Evolutionary conservation across 2,113 vertebrate genomes (phyloP).

Genomic region (Ariopsis seemanni): DNA sequence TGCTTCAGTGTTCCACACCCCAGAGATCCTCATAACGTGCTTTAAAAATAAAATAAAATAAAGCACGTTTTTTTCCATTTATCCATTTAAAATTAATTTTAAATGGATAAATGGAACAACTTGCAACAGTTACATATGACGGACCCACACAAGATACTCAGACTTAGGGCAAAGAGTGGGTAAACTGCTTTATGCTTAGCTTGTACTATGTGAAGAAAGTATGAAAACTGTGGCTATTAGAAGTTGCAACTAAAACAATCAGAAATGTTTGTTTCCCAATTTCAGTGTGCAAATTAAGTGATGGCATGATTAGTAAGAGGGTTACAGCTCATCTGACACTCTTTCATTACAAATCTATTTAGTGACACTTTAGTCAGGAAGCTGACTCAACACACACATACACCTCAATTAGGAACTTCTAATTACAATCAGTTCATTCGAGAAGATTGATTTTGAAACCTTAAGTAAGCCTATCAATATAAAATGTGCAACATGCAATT

Average conservation of each 20-base stretch:
- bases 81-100: neutral
- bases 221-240: neutral
- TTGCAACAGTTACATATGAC: neutral
- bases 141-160: neutral
- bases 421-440: neutral
- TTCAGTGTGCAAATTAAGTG: conserved; percentile 56
- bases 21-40: no score
- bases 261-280: neutral
- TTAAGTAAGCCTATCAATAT: neutral
- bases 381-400: conserved; percentile 47
- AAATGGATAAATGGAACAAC: neutral
- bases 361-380: conserved; percentile 68
- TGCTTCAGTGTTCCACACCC: no score
- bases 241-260: neutral
- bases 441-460: neutral
- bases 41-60: no score
- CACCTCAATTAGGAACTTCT: conserved; percentile 21
- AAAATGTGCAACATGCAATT: no score
- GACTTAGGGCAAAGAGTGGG: neutral
- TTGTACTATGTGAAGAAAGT: neutral
- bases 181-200: neutral
- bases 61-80: no score
- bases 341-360: conserved; percentile 75
- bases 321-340: conserved; percentile 66
- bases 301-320: conserved; percentile 51